phyloP scores from a whole-genome alignment of 2,888 invertebrate genomes.

The Pachycephus smyrnensis region DNA sequence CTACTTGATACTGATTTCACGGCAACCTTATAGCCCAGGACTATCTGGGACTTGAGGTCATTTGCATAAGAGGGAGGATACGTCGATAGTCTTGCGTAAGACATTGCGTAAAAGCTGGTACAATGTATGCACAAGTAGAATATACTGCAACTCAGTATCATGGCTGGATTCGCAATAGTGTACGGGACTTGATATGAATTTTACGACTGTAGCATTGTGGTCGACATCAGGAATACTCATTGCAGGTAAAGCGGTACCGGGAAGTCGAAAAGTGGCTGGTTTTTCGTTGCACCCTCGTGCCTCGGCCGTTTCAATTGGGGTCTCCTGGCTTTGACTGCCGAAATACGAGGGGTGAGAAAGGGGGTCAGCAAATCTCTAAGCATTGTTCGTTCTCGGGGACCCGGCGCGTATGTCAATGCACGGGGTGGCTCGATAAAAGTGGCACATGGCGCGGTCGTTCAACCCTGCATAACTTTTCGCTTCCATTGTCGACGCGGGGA shows the following conservation, averaged over 20 bases:
- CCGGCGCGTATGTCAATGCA: conserved; percentile 25
- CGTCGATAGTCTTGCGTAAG: not conserved
- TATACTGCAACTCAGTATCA: no score
- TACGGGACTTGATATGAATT: not conserved
- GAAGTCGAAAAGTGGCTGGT: not conserved
- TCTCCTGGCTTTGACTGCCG: conserved; percentile 4
- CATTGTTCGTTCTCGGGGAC: conserved; percentile 17
- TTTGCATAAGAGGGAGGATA: not conserved
- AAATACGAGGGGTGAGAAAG: conserved; percentile 10
- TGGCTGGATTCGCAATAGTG: not conserved
- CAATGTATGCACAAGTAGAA: not conserved
- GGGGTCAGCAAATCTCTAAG: conserved; percentile 21
- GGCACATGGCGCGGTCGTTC: conserved; percentile 45
- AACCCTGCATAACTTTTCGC: conserved; percentile 45
- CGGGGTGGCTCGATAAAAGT: conserved; percentile 34
- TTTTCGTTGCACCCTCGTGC: not conserved
- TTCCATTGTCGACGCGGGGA: conserved; percentile 34
- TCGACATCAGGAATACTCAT: not conserved
- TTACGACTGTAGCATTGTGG: not conserved
- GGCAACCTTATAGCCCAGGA: not conserved
- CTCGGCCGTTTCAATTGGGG: not conserved
- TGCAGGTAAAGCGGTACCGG: not conserved
- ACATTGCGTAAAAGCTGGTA: not conserved
- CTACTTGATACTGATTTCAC: not conserved
- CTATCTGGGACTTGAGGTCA: not conserved